Conservation (phyloP, 2,113 vertebrate genomes). For the Nothobranchius furzeri region DNA sequence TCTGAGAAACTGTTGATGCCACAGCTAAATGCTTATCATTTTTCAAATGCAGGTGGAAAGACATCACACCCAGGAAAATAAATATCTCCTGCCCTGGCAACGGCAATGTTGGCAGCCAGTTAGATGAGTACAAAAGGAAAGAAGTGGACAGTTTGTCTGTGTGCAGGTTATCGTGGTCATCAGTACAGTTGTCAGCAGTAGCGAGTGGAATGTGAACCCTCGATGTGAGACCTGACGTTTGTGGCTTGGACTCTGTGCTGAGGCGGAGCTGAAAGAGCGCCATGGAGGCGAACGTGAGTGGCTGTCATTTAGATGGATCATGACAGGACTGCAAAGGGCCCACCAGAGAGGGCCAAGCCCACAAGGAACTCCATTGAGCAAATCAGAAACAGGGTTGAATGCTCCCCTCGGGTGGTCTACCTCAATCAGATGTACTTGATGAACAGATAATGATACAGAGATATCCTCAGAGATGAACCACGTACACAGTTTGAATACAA, state of each 20-base stretch:
- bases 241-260: conserved; percentile 46
- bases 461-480: conserved; percentile 23
- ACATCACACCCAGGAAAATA: conserved; percentile 46
- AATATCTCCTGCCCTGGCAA: conserved; percentile 33
- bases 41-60: conserved; percentile 62
- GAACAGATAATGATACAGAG: conserved; percentile 38
- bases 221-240: conserved; percentile 71
- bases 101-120: conserved; percentile 34
- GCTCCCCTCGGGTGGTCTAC: conserved; percentile 49
- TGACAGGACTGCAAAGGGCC: conserved; percentile 50
- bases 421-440: conserved; percentile 28
- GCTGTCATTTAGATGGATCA: conserved; percentile 63
- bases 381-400: conserved; percentile 60
- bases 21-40: conserved; percentile 58
- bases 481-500: conserved; percentile 37
- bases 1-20: conserved; percentile 17
- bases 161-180: conserved; percentile 61
- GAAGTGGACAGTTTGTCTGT: conserved; percentile 62
- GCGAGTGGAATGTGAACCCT: conserved; percentile 73
- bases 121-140: conserved; percentile 43
- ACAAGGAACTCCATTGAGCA: conserved; percentile 57
- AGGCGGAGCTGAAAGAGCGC: conserved; percentile 47
- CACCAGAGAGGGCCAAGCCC: conserved; percentile 60
- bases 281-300: conserved; percentile 56
- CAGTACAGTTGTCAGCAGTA: conserved; percentile 59